Base-by-base conservation (phyloP, 2,797 vertebrate genomes). In the Sebastes diploproa region DNA sequence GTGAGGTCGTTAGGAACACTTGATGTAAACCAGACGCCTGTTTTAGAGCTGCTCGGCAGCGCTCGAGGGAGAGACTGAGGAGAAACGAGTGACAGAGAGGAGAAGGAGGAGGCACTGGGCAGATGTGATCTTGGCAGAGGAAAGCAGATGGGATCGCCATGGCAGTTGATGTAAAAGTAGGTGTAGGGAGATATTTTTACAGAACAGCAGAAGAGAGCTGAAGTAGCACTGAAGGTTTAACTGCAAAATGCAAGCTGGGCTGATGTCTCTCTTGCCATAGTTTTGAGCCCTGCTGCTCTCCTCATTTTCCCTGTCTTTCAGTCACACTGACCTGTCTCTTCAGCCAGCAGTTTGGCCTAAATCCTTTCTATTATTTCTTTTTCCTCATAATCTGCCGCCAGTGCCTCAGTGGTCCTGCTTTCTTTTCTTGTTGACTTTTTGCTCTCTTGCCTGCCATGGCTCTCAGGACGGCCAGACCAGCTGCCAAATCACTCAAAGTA, bases 21-120 rank as follows among this genome's bases (percentile, higher is more conserved):
- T 94, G 93, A 94, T 94, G 85, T 70, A 91, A 94, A 91, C 80
- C 93, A 94, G 92, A 89, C 77, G 75, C 81, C 78, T 79, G 80
- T 87, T 89, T 86, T 67, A 79, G 86, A 77, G 82, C 78, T 46
- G 32, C 86, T 81, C 25, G n/a, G 74, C n/a, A 52, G 50, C 16
- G 20, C 82, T 88, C 23, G 20, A 83, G 78, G 88, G 80, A 84
- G 78, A 86, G 78, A 56, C 59, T 23, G 68, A 78, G 77, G 72
- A 86, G 78, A 65, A 72, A 32, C 84, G 73, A 70, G 83, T 68
- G 74, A 82, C 73, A 22, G 68, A 38, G 74, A 83, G 87, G 67
- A 75, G 76, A 76, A 82, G 72, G 55, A 65, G 36, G 68, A 73
- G 62, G 68, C 14, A 60, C 0, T 0, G 77, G 87, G 79, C 85